Evolutionary conservation across 2,113 vertebrate genomes (phyloP).

Genomic region (Sinocyclocheilus rhinocerous): DNA sequence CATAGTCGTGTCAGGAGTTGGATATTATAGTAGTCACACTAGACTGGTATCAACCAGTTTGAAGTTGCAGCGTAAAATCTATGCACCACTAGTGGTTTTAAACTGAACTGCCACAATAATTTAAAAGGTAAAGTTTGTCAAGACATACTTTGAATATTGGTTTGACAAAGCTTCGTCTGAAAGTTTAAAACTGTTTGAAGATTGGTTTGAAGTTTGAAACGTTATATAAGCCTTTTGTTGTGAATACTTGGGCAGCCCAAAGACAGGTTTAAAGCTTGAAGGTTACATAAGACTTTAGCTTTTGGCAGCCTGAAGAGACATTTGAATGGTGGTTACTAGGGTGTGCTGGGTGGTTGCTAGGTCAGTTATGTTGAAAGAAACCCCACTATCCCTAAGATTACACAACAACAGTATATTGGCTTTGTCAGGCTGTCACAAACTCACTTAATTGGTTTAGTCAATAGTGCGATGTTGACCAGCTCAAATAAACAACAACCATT

Average conservation of each 20-base stretch:
- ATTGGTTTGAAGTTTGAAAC: neutral
- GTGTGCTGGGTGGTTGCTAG: neutral
- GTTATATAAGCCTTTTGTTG: neutral
- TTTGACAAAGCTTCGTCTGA: neutral
- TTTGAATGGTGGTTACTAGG: neutral
- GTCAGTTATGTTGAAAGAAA: neutral
- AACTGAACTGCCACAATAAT: neutral
- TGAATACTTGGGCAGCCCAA: neutral
- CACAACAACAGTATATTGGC: neutral
- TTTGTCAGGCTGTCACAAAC: neutral
- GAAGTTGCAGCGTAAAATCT: neutral
- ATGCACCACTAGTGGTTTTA: neutral
- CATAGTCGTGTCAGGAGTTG: too few species aligned
- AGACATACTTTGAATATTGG: neutral
- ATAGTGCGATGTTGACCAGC: neutral
- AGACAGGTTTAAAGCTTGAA: neutral
- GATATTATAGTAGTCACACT: neutral
- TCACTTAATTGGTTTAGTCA: neutral
- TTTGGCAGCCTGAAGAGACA: neutral
- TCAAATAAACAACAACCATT: too few species aligned
- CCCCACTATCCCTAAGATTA: neutral
- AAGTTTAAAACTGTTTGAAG: neutral
- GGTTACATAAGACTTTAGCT: neutral
- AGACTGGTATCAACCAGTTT: neutral
- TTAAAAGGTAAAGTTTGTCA: neutral